phyloP scores from a whole-genome alignment of 2,797 vertebrate genomes.

The Rhinichthys osculus region DNA sequence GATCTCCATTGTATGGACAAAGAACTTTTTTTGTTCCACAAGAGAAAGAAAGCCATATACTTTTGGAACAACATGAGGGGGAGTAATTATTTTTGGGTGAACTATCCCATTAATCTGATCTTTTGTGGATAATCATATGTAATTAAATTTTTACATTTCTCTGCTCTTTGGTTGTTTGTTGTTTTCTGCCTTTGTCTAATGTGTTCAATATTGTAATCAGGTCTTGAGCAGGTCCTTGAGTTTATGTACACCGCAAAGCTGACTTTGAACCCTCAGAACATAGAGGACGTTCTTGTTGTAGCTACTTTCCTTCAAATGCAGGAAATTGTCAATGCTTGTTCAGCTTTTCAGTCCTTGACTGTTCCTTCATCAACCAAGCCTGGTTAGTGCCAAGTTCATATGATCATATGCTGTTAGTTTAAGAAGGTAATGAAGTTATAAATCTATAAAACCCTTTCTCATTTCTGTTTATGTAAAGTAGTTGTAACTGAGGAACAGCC shows the following conservation, averaged over 20 bases:
- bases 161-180: background rate
- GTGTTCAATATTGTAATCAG: slow-evolving; percentile 71
- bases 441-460: background rate
- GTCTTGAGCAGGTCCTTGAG: slow-evolving; percentile 93
- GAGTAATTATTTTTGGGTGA: background rate
- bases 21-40: slow-evolving; percentile 1
- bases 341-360: slow-evolving; percentile 86
- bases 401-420: background rate
- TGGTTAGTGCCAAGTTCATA: slow-evolving; percentile 72
- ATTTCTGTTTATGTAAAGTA: slow-evolving; percentile 49
- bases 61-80: background rate
- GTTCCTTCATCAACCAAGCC: slow-evolving; percentile 58
- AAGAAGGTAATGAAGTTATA: background rate
- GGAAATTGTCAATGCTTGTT: slow-evolving; percentile 91
- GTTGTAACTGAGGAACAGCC: slow-evolving; percentile 64
- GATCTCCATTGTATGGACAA: background rate
- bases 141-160: background rate
- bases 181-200: background rate
- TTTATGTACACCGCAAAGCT: slow-evolving; percentile 99
- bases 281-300: slow-evolving; percentile 92
- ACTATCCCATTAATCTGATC: background rate
- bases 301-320: slow-evolving; percentile 96
- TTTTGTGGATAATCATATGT: background rate
- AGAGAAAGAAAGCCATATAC: background rate
- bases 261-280: slow-evolving; percentile 87